Base-by-base conservation (phyloP, 2,888 invertebrate genomes). In the Erebia aethiops region DNA sequence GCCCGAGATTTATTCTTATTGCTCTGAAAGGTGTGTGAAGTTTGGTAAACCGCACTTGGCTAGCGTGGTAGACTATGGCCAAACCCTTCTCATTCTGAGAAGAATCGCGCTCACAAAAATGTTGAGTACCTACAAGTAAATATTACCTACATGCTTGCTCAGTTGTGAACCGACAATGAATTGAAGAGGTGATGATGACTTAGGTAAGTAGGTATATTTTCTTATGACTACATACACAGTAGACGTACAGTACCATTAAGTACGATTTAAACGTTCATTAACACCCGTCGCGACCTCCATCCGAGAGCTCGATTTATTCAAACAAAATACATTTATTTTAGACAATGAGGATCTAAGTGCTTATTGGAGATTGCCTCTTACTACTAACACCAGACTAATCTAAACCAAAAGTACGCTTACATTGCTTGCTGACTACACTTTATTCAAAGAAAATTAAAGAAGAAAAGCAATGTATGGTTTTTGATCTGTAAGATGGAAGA, bases 281-380 rank as follows among this genome's bases (percentile, higher is more conserved):
- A 86, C 87, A 87, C 87, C 82, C 80, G 77, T 74, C 76, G 71
- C 82, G 82, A 85, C 85, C 87, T 84, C 81, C 78, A 75, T 77
- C 79, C 81, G 78, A 80, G 79, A 80, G 80, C 80, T 82, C 82
- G 82, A 89, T 89, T 87, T 89, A 87, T 90, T 83, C 85, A 89
- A 90, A 90, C 87, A 89, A 87, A 89, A 88, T 86, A 82, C 87
- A 88, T 89, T 88, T 87, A 88, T 88, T 87, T 88, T 85, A 86
- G 84, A 89, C 88, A 88, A 88, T 88, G 84, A 87, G 84, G 82
- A 84, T 86, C 87, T 85, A 88, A 88, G 86, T 87, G 88, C 86
- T 87, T 87, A 87, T 87, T 82, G 83, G 82, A 83, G 80, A 82
- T 80, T 76, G 77, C 79, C 73, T 79, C 70, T 56, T 65, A 84